A percentile compares a stretch with the other conserved stretches of the same genome.
These are phyloP conservation scores for Meloidogyne exigua DNA, from an alignment of 1,140 invertebrate genomes.

Conservation along the genomic window DNA sequence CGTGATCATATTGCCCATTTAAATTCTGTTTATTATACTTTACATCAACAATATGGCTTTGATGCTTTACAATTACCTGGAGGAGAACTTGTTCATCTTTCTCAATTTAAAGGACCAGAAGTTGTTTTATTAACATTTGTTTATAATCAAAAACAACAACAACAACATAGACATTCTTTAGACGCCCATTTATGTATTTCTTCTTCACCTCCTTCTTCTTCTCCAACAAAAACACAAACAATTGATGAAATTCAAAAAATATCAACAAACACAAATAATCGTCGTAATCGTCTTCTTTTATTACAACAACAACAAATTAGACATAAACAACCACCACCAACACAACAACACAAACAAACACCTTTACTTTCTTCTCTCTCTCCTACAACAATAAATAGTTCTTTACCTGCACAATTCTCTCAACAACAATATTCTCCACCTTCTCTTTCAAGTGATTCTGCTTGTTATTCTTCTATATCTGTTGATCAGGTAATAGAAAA, in stretches of 20 bases:
- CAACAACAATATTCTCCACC: background rate
- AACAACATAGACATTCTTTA: background rate
- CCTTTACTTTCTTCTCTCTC: background rate
- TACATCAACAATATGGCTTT: slow-evolving; percentile 34
- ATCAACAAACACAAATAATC: background rate
- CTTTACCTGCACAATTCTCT: background rate
- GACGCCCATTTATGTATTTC: background rate
- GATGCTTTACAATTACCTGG: slow-evolving; percentile 44
- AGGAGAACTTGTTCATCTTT: slow-evolving; percentile 45
- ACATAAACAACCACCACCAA: background rate
- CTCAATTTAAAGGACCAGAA: slow-evolving; percentile 36
- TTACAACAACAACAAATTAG: slow-evolving; percentile 1
- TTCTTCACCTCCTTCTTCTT: too few relatives aligned
- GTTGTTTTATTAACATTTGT: slow-evolving; percentile 1
- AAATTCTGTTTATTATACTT: slow-evolving; percentile 44
- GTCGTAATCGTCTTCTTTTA: background rate
- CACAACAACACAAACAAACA: background rate
- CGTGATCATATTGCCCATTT: slow-evolving; percentile 40
- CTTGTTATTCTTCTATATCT: background rate
- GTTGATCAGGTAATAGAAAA: background rate
- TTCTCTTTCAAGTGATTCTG: background rate
- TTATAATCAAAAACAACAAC: background rate
- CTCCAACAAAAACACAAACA: background rate
- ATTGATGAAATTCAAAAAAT: background rate
- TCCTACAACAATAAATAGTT: background rate